Evolutionary conservation across 2,797 vertebrate species (phyloP).

Genomic region (Decapterus maruadsi): DNA sequence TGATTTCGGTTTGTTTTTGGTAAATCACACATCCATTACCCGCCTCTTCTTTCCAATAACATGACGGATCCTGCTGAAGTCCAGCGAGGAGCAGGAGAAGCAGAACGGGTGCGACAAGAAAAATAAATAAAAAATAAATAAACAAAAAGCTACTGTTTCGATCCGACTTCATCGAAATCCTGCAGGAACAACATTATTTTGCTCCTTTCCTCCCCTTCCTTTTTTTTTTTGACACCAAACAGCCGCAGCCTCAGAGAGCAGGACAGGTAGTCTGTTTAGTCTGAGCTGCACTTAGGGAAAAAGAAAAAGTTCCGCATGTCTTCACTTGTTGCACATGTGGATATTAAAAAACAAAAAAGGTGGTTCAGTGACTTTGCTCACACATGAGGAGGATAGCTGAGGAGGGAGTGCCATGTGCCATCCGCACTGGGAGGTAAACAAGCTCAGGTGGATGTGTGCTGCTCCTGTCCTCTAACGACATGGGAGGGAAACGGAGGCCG

Average conservation of each 20-base stretch:
- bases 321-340: constrained; percentile 45
- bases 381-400: constrained; percentile 30
- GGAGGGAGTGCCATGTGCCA: constrained; percentile 29
- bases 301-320: constrained; percentile 30
- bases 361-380: constrained; percentile 17
- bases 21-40: not conserved
- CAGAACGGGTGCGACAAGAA: not conserved
- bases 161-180: constrained; percentile 32
- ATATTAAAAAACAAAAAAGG: constrained; percentile 33
- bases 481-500: not conserved
- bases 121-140: too few relatives aligned
- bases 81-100: not conserved
- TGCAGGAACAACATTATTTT: not conserved
- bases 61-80: not conserved
- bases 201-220: not conserved
- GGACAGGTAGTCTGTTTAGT: not conserved
- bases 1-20: not conserved
- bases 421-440: constrained; percentile 25
- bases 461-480: not conserved
- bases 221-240: not conserved
- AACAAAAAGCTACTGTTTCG: not conserved
- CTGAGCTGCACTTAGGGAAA: not conserved
- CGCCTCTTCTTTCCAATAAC: not conserved
- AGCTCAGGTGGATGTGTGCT: not conserved
- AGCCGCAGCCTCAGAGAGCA: not conserved